A percentile compares a stretch with the other conserved stretches of the same genome.
These are phyloP conservation scores for Pantelozetes paolii DNA, from an alignment of 2,888 invertebrate species.

Conservation along the genomic window DNA sequence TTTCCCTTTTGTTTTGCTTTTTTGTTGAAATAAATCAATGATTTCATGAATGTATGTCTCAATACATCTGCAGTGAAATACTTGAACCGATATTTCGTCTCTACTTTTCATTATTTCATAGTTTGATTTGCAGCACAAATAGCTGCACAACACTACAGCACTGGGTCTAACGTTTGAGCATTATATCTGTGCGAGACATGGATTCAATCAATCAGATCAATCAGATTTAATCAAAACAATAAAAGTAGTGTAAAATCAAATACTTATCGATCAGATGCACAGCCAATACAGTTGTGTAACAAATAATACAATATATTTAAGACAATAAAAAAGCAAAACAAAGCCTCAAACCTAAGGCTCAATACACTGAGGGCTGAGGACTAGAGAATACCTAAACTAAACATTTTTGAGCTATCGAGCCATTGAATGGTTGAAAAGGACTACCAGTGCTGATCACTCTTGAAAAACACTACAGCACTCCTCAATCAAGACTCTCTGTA, in stretches of 20 bases:
- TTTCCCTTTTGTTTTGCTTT: conserved; percentile 18
- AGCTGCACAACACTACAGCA: neutral
- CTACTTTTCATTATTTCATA: neutral
- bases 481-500: no score
- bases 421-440: neutral
- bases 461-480: no score
- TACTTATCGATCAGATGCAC: conserved; percentile 35
- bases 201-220: conserved; percentile 30
- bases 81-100: conserved; percentile 10
- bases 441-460: no score
- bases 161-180: no score
- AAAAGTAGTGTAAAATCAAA: conserved; percentile 34
- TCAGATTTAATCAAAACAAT: conserved; percentile 35
- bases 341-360: conserved; percentile 8
- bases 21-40: neutral
- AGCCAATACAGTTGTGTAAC: neutral
- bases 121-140: neutral
- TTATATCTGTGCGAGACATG: neutral
- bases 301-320: conserved; percentile 15
- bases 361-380: neutral
- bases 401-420: neutral
- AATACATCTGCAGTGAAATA: neutral
- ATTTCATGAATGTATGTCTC: neutral
- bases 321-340: conserved; percentile 18
- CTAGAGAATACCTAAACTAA: conserved; percentile 1